phyloP scores from a whole-genome alignment of 2,797 vertebrate species.

The Gadopsis marmoratus region DNA sequence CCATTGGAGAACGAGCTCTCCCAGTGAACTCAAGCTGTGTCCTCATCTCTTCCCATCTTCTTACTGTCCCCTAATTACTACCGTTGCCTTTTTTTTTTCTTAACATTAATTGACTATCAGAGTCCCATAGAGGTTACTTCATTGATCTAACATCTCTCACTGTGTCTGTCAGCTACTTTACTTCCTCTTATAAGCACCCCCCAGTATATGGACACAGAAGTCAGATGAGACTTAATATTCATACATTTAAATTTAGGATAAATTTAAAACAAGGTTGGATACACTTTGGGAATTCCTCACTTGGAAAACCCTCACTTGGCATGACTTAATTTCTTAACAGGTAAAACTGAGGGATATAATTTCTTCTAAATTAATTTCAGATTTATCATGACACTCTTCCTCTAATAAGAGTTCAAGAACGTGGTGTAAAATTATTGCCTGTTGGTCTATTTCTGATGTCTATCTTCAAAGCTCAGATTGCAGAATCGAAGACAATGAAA shows the following conservation, averaged over 20 bases:
- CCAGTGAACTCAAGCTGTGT: neutral
- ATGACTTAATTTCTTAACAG: slow-evolving; percentile 69
- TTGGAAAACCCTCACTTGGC: slow-evolving; percentile 36
- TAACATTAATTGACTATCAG: slow-evolving; percentile 30
- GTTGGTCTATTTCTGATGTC: slow-evolving; percentile 71
- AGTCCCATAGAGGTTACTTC: slow-evolving; percentile 41
- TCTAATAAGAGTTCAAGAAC: slow-evolving; percentile 77
- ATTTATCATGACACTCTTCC: slow-evolving; percentile 51
- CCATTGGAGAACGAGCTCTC: neutral
- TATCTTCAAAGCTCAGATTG: slow-evolving; percentile 80
- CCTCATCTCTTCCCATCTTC: neutral
- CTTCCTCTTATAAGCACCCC: slow-evolving; percentile 32
- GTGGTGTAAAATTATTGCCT: slow-evolving; percentile 55
- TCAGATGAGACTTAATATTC: slow-evolving; percentile 60
- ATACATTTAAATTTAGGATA: slow-evolving; percentile 68
- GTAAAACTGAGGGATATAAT: slow-evolving; percentile 52
- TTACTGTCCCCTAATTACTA: slow-evolving; percentile 1
- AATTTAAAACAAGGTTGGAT: slow-evolving; percentile 60
- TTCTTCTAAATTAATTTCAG: slow-evolving; percentile 69
- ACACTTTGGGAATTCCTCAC: slow-evolving; percentile 54
- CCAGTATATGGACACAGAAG: slow-evolving; percentile 51
- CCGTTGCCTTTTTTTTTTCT: slow-evolving; percentile 2
- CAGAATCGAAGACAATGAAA: slow-evolving; percentile 79
- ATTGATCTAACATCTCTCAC: slow-evolving; percentile 56
- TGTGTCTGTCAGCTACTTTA: slow-evolving; percentile 42